phyloP scores from a whole-genome alignment of 2,113 vertebrate species.

The Prietella phreatophila region DNA sequence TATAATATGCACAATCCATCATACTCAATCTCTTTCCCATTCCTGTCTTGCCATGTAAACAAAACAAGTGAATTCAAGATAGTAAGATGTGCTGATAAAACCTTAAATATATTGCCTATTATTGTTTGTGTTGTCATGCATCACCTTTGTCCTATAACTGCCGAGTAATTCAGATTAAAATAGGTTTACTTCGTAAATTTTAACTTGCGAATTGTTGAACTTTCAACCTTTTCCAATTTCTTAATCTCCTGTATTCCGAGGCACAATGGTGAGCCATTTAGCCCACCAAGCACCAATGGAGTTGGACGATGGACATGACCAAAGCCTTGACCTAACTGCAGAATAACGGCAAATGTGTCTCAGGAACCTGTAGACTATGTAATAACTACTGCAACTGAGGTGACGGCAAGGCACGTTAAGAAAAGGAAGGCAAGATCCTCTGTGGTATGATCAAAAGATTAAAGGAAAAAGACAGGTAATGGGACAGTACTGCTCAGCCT shows the following conservation, averaged over 20 bases:
- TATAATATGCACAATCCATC: neutral
- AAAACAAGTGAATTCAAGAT: neutral
- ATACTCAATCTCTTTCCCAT: neutral
- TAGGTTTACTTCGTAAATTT: neutral
- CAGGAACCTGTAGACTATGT: neutral
- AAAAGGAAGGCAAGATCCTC: no score
- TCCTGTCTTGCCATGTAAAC: neutral
- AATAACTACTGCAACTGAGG: neutral
- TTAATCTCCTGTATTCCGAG: neutral
- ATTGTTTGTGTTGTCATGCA: neutral
- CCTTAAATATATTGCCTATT: no score
- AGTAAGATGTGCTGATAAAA: neutral
- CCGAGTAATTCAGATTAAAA: neutral
- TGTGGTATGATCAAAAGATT: no score
- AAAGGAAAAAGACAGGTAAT: no score
- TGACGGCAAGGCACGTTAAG: neutral
- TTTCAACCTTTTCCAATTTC: neutral
- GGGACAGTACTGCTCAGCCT: no score
- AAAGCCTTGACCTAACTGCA: neutral
- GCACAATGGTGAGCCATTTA: neutral
- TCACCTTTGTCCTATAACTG: neutral
- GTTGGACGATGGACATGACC: neutral
- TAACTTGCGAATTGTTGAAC: no score
- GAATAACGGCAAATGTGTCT: neutral
- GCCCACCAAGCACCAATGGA: neutral